Evolutionary conservation across 2,888 invertebrate species (phyloP).

Genomic region (Cordilura impudica): DNA sequence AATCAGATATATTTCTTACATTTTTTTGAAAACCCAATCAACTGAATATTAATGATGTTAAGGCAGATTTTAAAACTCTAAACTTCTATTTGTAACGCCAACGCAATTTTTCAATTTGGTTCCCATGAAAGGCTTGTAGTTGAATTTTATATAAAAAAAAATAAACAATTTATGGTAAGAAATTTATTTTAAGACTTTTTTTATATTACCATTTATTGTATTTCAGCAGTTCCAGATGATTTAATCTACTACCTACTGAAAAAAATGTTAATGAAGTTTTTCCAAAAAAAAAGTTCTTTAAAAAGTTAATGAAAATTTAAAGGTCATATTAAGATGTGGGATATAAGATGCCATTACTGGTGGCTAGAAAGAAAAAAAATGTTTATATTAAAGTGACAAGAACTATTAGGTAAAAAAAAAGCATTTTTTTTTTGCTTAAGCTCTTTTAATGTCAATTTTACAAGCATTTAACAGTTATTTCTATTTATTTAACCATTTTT

Average conservation of each 20-base stretch:
- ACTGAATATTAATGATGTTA: neutral
- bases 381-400: neutral
- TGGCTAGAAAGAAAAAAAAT: neutral
- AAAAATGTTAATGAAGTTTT: constrained; percentile 5
- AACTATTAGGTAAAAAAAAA: neutral
- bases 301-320: neutral
- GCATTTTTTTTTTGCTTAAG: too few species aligned
- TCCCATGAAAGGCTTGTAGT: constrained; percentile 30
- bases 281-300: neutral
- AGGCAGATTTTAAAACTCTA: neutral
- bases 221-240: constrained; percentile 2
- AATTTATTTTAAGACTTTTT: neutral
- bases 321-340: neutral
- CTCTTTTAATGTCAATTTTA: neutral
- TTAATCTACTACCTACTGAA: constrained; percentile 14
- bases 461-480: neutral
- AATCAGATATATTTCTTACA: neutral
- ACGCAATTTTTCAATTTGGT: constrained; percentile 18
- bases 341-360: neutral
- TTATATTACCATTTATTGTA: neutral
- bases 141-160: neutral
- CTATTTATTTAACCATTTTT: neutral
- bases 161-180: neutral
- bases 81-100: constrained; percentile 22
- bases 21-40: constrained; percentile 9